These are phyloP conservation scores for Emys orbicularis DNA, from an alignment of 2,797 vertebrate species.

Conservation along the genomic window DNA sequence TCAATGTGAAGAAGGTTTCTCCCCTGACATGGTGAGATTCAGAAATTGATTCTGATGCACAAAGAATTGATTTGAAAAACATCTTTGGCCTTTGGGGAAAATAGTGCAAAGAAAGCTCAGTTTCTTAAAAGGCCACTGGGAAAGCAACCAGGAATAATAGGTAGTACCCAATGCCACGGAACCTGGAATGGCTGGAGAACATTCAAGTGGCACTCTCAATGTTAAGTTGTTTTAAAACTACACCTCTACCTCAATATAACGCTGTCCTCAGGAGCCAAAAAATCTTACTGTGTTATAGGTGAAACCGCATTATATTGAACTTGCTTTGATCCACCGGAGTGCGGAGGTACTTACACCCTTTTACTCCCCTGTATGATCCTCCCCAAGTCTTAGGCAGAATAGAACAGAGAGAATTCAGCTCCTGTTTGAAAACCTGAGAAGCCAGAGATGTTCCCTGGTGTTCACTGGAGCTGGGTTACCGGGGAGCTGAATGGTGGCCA, in stretches of 20 bases:
- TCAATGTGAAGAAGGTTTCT: constrained; percentile 34
- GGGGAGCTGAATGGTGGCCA: not conserved
- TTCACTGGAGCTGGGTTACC: not conserved
- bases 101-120: constrained; percentile 44
- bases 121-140: constrained; percentile 41
- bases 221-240: not conserved
- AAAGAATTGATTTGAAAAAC: constrained; percentile 71
- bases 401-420: not conserved
- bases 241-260: no score
- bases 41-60: constrained; percentile 67
- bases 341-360: not conserved
- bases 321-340: no score
- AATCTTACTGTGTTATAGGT: no score
- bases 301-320: no score
- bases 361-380: not conserved
- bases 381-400: not conserved
- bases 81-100: constrained; percentile 41
- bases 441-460: not conserved
- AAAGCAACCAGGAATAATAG: not conserved
- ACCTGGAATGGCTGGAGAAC: not conserved
- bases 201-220: not conserved
- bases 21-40: constrained; percentile 61
- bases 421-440: not conserved
- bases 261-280: no score
- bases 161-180: constrained; percentile 43